These are phyloP conservation scores for Nasalis larvatus DNA, from an alignment of 2,113 vertebrate species.

Conservation along the genomic window DNA sequence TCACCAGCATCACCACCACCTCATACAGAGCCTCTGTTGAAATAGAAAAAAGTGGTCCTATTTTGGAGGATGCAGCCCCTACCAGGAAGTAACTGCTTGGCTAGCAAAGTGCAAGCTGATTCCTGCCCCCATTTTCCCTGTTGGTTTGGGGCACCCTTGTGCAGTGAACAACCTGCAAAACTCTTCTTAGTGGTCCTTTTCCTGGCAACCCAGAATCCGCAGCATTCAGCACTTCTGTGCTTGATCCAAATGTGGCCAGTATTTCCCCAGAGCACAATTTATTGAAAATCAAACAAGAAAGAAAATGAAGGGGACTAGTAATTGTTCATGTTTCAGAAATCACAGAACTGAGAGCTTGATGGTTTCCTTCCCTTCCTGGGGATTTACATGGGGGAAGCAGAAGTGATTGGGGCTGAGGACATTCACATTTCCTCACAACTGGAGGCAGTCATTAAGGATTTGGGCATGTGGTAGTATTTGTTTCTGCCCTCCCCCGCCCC, in stretches of 20 bases:
- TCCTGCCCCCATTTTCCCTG: background rate
- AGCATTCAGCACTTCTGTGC: background rate
- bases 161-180: background rate
- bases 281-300: background rate
- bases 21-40: background rate
- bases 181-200: background rate
- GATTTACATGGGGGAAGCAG: background rate
- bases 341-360: background rate
- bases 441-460: background rate
- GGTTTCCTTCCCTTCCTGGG: background rate
- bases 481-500: fast-evolving
- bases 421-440: background rate
- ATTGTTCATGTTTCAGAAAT: background rate
- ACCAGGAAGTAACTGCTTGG: background rate
- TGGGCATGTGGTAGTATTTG: background rate
- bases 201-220: background rate
- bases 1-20: background rate
- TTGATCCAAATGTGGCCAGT: background rate
- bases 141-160: background rate
- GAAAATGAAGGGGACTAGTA: background rate
- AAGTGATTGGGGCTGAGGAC: background rate
- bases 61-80: background rate
- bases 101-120: background rate
- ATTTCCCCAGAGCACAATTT: background rate
- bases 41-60: background rate